phyloP scores from a whole-genome alignment of 2,113 vertebrate species.

The Tautogolabrus adspersus region DNA sequence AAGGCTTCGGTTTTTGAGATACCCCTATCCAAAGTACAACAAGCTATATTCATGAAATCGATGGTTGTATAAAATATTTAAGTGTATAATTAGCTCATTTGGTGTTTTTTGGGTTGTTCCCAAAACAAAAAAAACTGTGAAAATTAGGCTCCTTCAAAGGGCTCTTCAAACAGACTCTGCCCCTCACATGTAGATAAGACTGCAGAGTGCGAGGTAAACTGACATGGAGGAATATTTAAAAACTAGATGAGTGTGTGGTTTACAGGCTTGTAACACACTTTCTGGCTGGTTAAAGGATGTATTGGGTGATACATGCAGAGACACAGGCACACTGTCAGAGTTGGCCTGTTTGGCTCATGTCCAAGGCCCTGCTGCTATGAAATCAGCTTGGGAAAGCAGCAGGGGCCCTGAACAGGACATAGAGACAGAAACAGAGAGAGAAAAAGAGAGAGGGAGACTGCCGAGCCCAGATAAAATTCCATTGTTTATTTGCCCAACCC shows the following conservation, averaged over 20 bases:
- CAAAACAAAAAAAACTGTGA: too few relatives aligned
- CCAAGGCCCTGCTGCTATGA: constrained; percentile 71
- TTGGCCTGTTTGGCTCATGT: constrained; percentile 60
- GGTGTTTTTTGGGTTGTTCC: too few relatives aligned
- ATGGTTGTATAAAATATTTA: too few relatives aligned
- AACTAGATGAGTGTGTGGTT: background rate
- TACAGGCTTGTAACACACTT: constrained; percentile 25
- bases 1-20: too few relatives aligned
- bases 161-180: too few relatives aligned
- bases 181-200: too few relatives aligned
- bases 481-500: constrained; percentile 74
- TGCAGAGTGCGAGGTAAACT: background rate
- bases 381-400: constrained; percentile 79
- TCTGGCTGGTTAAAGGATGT: constrained; percentile 17
- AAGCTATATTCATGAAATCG: too few relatives aligned
- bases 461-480: constrained; percentile 75
- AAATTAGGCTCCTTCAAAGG: too few relatives aligned
- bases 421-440: constrained; percentile 58
- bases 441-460: constrained; percentile 56
- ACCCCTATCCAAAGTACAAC: too few relatives aligned
- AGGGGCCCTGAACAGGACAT: constrained; percentile 72
- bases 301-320: constrained; percentile 33
- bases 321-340: constrained; percentile 40
- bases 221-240: background rate
- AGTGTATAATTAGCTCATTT: too few relatives aligned